Evolutionary conservation across 2,113 vertebrate species (phyloP), one percentile per base, ranked within the genome.

Genomic region (Felis chaus): DNA sequence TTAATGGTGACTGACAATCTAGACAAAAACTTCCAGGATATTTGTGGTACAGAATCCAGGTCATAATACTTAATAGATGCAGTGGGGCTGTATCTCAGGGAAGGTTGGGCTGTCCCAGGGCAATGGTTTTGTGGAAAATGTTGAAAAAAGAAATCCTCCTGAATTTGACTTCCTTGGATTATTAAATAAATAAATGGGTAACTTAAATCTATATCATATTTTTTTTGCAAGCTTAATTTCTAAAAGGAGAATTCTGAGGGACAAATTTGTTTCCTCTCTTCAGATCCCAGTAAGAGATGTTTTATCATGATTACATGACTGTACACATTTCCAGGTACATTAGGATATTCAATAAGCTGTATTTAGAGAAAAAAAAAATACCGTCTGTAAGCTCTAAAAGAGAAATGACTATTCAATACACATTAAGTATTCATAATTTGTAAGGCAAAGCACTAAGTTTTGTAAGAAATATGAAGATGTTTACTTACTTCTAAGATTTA

Each of bases 181-280:
- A 29, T 48, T 89, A 12, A 68, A 79, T 85, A 8, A 57, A 57
- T 66, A 55, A 92, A 50, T 69, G 13, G 4, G 61, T 45, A 87
- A 55, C 31, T 55, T 69, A 74, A 69, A 84, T 92, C 4, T 19
- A n/a, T 23, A 61, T 63, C 27, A 92, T 89, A 45, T 45, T 25
- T 31, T 48, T 94, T 94, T 88, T 53, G 27, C 15, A 78, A 88
- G 66, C 19, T 68, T 87, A 45, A 91, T 92, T 92, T 89, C 41
- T 84, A 41, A 84, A 83, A 84, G 29, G 65, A 91, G 39, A 50
- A 84, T 79, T 85, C n/a, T 55, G 23, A 79, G 61, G 55, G 29
- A 61, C 73, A 18, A n/a, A 79, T 79, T 69, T 68, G 33, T 65
- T 48, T 79, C 85, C 61, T 68, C 55, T 16, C 25, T 71, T 90